Evolutionary conservation across 2,888 invertebrate species (phyloP), one percentile per base, ranked within the genome.

Genomic region (Polyommatus iphigenia): DNA sequence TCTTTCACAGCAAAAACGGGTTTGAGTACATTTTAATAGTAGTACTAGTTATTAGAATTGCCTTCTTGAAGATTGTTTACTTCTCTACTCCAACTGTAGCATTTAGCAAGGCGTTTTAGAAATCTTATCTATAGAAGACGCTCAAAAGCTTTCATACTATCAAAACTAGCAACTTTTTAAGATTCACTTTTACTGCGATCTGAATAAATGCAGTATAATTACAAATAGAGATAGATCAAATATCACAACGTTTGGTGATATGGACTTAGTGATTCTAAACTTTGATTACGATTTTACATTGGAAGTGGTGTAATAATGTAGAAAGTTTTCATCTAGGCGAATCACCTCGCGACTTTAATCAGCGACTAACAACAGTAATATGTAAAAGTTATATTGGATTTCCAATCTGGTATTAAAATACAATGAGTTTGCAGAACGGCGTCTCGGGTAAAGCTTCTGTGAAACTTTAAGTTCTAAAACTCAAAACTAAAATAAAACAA

Each of bases 21-120:
- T 67, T 67, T 67, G 29, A 67, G 67, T 67, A 67, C 67, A 67
- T 32, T 67, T 67, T 67, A 32, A 67, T 67, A 67, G 67, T 29
- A 8, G 62, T 67, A 67, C 67, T 32, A 32, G 67, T 67, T 67
- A 13, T 67, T 59, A 62, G 24, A 5, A 18, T 67, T 29, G 15
- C 67, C 54, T 54, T 54, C 54, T 54, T 54, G 54, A 54, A 54
- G 54, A 54, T 54, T 18, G 18, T 18, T 54, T 18, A 54, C 54
- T 54, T 54, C 54, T 54, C 54, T 54, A 54, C 54, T 54, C 54
- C 18, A 18, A 54, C 54, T 54, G 54, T 54, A 46, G 54, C 54
- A 4, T 54, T 18, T 54, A 46, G 54, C 54, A 4, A 18, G 18
- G 54, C 54, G 36, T 36, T 54, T 54, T 54, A 54, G 54, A 54